These are phyloP conservation scores for Chymomyza procnemis DNA, from an alignment of 2,888 invertebrate genomes.

Conservation along the genomic window DNA sequence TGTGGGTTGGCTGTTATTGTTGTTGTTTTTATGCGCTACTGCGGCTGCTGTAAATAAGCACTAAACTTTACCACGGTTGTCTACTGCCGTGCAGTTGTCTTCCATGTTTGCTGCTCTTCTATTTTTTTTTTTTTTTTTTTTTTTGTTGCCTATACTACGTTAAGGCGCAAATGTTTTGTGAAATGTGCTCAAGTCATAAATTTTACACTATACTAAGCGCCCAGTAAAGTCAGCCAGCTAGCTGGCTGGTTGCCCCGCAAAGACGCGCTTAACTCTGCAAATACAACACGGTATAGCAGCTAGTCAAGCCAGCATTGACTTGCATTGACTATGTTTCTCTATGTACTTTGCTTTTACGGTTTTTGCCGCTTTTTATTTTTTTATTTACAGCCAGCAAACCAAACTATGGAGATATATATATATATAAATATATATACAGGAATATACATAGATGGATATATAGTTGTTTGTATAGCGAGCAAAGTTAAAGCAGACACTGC, in stretches of 20 bases:
- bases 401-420: background rate
- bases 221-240: constrained; percentile 20
- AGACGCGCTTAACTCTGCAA: background rate
- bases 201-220: constrained; percentile 54
- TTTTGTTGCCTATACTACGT: constrained; percentile 38
- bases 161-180: constrained; percentile 68
- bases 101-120: too few species aligned
- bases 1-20: constrained; percentile 2
- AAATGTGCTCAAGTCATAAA: constrained; percentile 71
- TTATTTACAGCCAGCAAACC: background rate
- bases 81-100: constrained; percentile 28
- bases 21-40: background rate
- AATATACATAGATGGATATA: too few species aligned
- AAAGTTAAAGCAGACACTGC: constrained; percentile 39
- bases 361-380: constrained; percentile 8
- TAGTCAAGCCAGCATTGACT: constrained; percentile 50
- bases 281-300: constrained; percentile 4
- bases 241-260: background rate
- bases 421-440: too few species aligned
- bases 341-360: constrained; percentile 51
- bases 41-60: constrained; percentile 53
- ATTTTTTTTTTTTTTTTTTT: constrained; percentile 2
- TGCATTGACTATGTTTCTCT: constrained; percentile 64
- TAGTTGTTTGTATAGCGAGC: too few species aligned
- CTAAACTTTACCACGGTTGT: constrained; percentile 65